A percentile compares a stretch with the other conserved stretches of the same genome.
phyloP scores from a whole-genome alignment of 2,797 vertebrate species.

The Periophthalmus magnuspinnatus region DNA sequence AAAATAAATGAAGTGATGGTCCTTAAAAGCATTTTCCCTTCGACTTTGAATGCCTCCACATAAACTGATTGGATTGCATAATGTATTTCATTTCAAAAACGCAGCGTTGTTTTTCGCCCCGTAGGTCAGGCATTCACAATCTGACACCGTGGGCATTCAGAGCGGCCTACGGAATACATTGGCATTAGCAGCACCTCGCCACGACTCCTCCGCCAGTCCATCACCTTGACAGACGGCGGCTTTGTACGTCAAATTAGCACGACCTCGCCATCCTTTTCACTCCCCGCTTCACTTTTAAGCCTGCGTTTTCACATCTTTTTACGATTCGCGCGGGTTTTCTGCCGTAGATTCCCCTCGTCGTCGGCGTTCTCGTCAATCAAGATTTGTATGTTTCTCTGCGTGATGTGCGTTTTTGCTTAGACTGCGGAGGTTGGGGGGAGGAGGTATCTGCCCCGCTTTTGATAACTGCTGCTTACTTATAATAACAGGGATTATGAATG shows the following conservation, averaged over 20 bases:
- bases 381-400: conserved; percentile 3
- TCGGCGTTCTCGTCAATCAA: background rate
- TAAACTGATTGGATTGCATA: background rate
- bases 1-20: too few species aligned
- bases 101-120: background rate
- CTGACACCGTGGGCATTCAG: background rate
- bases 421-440: background rate
- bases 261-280: background rate
- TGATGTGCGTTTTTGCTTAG: background rate
- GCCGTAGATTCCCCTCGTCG: background rate
- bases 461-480: conserved; percentile 11
- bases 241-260: conserved; percentile 8
- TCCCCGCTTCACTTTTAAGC: conserved; percentile 1
- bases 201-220: conserved; percentile 14
- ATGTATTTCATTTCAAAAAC: background rate
- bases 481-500: conserved; percentile 32
- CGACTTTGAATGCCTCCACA: conserved; percentile 1
- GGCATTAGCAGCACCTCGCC: background rate
- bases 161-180: background rate
- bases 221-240: conserved; percentile 18
- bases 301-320: background rate
- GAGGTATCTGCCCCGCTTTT: background rate
- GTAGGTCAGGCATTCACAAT: conserved; percentile 5
- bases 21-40: background rate
- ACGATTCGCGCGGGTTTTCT: conserved; percentile 12